Conservation (phyloP, 1,140 invertebrate genomes). For the Pinna nobilis region DNA sequence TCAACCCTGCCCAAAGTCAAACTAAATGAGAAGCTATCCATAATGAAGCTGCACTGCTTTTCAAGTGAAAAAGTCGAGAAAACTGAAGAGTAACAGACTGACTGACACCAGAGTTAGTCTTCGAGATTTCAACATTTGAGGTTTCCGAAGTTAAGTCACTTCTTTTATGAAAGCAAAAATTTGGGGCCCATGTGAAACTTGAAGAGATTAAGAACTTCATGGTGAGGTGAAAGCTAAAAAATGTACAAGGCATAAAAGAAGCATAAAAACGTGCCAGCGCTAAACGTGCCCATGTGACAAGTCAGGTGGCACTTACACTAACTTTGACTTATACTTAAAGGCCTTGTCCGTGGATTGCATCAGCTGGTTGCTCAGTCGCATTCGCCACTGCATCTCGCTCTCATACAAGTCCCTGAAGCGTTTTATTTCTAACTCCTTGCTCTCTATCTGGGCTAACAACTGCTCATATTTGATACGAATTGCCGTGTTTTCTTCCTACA, state of each 20-base stretch:
- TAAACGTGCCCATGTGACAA: constrained; percentile 15
- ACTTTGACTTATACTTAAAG: constrained; percentile 54
- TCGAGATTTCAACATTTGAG: background rate
- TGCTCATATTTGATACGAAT: constrained; percentile 62
- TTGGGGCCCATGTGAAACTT: background rate
- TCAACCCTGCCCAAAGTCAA: no score
- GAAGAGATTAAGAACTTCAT: background rate
- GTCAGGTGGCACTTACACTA: constrained; percentile 55
- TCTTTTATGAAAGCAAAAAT: background rate
- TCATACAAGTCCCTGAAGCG: constrained; percentile 66
- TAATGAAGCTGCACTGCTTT: no score
- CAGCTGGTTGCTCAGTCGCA: constrained; percentile 63
- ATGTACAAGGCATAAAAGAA: background rate
- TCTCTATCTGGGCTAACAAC: constrained; percentile 58
- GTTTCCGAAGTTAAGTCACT: background rate
- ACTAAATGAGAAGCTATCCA: no score
- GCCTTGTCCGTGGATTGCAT: constrained; percentile 56
- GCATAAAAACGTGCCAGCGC: constrained; percentile 10
- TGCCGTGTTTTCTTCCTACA: constrained; percentile 64
- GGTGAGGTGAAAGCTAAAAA: background rate
- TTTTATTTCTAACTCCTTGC: constrained; percentile 61
- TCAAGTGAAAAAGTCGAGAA: background rate
- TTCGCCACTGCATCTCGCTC: constrained; percentile 67
- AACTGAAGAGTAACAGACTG: background rate
- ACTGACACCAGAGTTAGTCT: no score